Evolutionary conservation across 1,140 invertebrate genomes (phyloP), one percentile per base, ranked within the genome.

Genomic region (Acyrthosiphon pisum): DNA sequence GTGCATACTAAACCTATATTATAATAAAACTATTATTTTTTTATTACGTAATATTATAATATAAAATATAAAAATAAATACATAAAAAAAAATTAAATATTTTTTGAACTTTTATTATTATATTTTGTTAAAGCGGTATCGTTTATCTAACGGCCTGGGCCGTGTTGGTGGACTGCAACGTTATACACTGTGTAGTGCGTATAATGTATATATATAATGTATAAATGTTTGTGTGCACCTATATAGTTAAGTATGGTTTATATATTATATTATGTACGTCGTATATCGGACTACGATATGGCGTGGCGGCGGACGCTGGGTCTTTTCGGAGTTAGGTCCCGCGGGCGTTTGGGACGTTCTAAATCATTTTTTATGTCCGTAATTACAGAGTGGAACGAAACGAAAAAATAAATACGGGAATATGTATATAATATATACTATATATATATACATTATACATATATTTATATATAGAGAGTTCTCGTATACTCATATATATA

Each of bases 301-400:
- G 37, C 81, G 60, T 18, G 37, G 81, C 81, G 81, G 81, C 81
- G 81, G 35, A 35, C 35, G 81, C 37, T 76, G 60, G 81, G 81
- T 83, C 37, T 41, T 7, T 41, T 83, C n/a, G 81, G 81, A 37
- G n/a, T 83, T 41, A 2, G 22, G 22, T 83, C 81, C 81, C 81
- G 81, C 81, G 35, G 81, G 81, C 81, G 81, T 83, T 83, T 41
- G n/a, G 81, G 81, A 83, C 81, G 81, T 83, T 83, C 37, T 83
- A 83, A 83, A 83, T 83, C 81, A 83, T 83, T 83, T 83, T 83
- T 83, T 83, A 83, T 41, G 81, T 41, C 37, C 81, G 81, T 83
- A 83, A 83, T 83, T 83, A 83, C 37, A 83, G n/a, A 83, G 81
- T 83, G 81, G 37, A 83, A 83, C n/a, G 37, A 41, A 83, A 37